Conservation (phyloP, 2,113 vertebrate species). For the Passerina amoena region DNA sequence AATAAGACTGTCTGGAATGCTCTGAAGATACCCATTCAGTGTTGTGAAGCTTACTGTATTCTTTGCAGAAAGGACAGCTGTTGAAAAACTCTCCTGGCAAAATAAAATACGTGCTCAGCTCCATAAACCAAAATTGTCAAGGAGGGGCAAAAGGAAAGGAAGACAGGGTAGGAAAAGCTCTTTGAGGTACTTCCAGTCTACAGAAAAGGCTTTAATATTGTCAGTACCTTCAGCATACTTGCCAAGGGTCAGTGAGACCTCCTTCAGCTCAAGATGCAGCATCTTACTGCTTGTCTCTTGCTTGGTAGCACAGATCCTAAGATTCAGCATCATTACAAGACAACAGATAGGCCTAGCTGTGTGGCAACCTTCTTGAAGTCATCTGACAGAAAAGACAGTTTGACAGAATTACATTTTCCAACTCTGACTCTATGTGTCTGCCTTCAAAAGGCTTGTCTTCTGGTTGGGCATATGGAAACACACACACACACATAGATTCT, state of each 20-base stretch:
- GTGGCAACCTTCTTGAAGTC: neutral
- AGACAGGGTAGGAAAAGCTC: neutral
- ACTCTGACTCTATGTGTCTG: neutral
- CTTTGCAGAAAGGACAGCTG: neutral
- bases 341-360: neutral
- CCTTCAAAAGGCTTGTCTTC: conserved; percentile 26
- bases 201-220: neutral
- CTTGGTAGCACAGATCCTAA: neutral
- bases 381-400: neutral
- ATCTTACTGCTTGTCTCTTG: neutral
- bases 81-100: neutral
- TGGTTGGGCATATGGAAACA: neutral
- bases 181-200: neutral
- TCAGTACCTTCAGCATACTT: neutral
- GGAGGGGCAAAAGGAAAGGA: neutral
- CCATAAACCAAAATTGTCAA: neutral
- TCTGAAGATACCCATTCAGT: neutral
- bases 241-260: neutral
- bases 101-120: neutral
- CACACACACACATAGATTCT: neutral
- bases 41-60: neutral
- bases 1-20: neutral
- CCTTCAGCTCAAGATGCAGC: neutral
- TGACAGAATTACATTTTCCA: neutral
- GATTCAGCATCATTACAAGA: neutral